These are phyloP conservation scores for Drosophila subobscura DNA, from an alignment of 1,140 invertebrate species.

Conservation along the genomic window DNA sequence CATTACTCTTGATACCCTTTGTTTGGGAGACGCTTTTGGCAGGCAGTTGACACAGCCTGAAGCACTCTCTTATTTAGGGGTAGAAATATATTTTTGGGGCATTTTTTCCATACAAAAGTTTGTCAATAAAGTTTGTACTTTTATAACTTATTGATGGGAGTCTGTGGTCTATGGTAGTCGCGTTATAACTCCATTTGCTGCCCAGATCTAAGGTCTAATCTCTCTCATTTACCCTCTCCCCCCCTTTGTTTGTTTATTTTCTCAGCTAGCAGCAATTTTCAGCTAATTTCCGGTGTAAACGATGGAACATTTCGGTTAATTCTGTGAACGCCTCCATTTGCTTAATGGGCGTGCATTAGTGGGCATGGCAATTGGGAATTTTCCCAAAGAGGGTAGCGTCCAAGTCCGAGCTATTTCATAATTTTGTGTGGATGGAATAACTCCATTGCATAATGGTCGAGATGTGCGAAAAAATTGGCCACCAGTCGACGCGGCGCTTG, in stretches of 20 bases:
- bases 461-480: conserved; percentile 78
- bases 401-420: conserved; percentile 58
- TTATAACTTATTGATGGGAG: too few relatives aligned
- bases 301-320: conserved; percentile 57
- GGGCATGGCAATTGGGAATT: conserved; percentile 33
- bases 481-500: conserved; percentile 46
- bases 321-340: conserved; percentile 54
- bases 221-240: too few relatives aligned
- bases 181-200: too few relatives aligned
- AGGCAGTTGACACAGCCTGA: too few relatives aligned
- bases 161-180: too few relatives aligned
- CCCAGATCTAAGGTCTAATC: too few relatives aligned
- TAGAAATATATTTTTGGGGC: too few relatives aligned
- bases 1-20: background rate
- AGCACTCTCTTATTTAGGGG: too few relatives aligned
- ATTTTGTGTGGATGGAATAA: conserved; percentile 60
- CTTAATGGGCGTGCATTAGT: conserved; percentile 50
- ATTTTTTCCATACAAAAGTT: too few relatives aligned
- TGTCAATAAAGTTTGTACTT: too few relatives aligned
- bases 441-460: conserved; percentile 61
- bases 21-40: too few relatives aligned
- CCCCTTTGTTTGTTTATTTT: conserved; percentile 37
- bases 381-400: background rate
- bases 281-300: conserved; percentile 33
- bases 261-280: conserved; percentile 21